Percentiles rank a stretch among this genome's conserved stretches.
These are phyloP conservation scores for Amphibalanus amphitrite DNA, from an alignment of 1,140 invertebrate genomes.

Conservation along the genomic window DNA sequence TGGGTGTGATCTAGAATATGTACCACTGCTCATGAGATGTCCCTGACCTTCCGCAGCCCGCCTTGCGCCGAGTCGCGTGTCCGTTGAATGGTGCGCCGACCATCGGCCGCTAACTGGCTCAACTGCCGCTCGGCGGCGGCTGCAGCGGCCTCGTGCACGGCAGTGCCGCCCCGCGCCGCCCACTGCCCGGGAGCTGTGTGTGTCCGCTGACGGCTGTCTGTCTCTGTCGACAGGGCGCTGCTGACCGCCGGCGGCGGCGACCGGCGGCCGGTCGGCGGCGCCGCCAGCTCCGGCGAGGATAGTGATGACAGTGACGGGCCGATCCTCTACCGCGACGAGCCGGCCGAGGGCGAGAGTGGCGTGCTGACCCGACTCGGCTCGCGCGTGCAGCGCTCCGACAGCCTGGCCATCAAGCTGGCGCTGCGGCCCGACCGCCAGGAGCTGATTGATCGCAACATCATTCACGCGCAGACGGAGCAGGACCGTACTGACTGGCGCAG, in stretches of 20 bases:
- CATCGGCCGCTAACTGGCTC: no score
- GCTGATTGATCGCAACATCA: slow-evolving; percentile 89
- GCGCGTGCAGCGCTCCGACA: slow-evolving; percentile 89
- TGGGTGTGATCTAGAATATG: no score
- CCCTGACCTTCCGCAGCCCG: no score
- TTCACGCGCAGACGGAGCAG: slow-evolving; percentile 72
- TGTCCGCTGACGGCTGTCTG: background rate
- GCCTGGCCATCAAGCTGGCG: slow-evolving; percentile 80
- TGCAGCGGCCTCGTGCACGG: no score
- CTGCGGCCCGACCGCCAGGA: slow-evolving; percentile 81
- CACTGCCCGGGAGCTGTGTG: background rate
- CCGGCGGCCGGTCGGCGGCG: no score
- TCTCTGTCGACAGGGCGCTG: background rate
- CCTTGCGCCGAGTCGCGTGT: no score
- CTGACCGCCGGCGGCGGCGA: background rate
- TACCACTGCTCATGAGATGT: no score
- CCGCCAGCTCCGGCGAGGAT: slow-evolving; percentile 16
- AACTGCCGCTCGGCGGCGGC: no score
- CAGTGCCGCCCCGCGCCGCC: no score
- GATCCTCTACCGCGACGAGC: background rate
- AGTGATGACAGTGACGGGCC: slow-evolving; percentile 43
- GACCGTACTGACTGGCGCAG: slow-evolving; percentile 86
- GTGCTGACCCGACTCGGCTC: slow-evolving; percentile 43
- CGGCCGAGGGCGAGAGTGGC: background rate
- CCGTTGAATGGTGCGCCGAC: no score